phyloP scores from a whole-genome alignment of 2,113 vertebrate genomes.

The Zeus faber region DNA sequence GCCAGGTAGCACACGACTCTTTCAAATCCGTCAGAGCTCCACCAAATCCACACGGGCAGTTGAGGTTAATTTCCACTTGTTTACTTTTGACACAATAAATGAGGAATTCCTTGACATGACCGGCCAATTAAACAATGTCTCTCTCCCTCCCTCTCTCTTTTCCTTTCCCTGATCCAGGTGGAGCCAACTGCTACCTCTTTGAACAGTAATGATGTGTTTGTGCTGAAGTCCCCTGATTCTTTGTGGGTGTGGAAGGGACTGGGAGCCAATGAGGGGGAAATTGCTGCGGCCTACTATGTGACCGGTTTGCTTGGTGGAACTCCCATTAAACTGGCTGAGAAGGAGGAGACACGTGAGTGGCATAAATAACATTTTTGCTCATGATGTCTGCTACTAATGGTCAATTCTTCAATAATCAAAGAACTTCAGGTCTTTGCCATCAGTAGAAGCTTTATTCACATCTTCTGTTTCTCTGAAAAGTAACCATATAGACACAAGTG shows the following conservation, averaged over 20 bases:
- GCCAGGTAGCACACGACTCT: constrained; percentile 56
- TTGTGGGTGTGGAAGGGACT: constrained; percentile 65
- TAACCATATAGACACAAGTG: no score
- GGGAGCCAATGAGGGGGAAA: constrained; percentile 60
- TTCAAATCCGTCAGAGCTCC: constrained; percentile 71
- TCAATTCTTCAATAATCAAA: no score
- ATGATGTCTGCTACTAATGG: no score
- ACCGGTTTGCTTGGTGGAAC: constrained; percentile 58
- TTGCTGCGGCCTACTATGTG: constrained; percentile 56
- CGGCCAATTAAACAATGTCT: not conserved
- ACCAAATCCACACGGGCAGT: constrained; percentile 66
- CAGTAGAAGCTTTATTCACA: no score
- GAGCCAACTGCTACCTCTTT: constrained; percentile 54
- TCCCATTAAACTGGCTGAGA: no score
- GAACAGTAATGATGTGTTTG: constrained; percentile 76
- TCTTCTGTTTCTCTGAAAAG: no score
- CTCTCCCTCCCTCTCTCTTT: not conserved
- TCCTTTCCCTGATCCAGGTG: constrained; percentile 52
- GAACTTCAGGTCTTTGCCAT: no score
- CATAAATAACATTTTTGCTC: no score
- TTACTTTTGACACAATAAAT: no score
- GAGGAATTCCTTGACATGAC: not conserved
- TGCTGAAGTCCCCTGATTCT: constrained; percentile 58
- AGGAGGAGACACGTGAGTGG: no score
- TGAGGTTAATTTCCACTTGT: no score